Evolutionary conservation across 2,888 invertebrate species (phyloP), one percentile per base, ranked within the genome.

Genomic region (Pocota personata): DNA sequence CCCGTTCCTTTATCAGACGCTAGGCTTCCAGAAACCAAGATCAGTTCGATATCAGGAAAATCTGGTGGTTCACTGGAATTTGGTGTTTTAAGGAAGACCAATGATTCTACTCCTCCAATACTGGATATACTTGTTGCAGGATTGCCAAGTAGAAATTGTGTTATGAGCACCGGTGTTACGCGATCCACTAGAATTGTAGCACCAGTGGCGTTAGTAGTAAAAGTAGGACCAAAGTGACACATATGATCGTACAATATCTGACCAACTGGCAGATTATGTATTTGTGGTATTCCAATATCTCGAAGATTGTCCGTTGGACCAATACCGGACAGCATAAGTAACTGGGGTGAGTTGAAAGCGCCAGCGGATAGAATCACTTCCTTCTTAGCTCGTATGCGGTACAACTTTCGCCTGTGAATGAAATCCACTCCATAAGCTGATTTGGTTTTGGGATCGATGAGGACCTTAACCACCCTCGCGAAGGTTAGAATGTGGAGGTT

Each of bases 291-390:
- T 0, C 93, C 93, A 3, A 94, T 90, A 2, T 93, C 92, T 16
- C 91, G 89, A 1, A 95, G 91, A 88, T 95, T 93, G 52, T 94
- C 90, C 79, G 89, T 92, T 0, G 94, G 94, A 1, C 95, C 95
- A 12, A 95, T 90, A 0, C 97, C 97, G 4, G 97, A 97, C 5
- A 98, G 91, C 97, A 98, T 97, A 7, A 98, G 93, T 1, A 98
- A 91, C 91, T 98, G 98, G 0, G 98, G 97, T 0, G 97, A 96
- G 89, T 97, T 97, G 87, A 98, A 95, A 1, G 97, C 94, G 0
- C 98, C 98, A 1, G 97, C 97, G 12, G 96, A 95, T 14, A 98
- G 89, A 69, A 98, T 96, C 0, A 98, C 95, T 92, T 97, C 97
- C 90, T 95, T 96, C 84, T 93, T 93, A 0, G 96, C 96, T 57